Evolutionary conservation across 1,140 invertebrate genomes (phyloP).

Genomic region (Procambarus clarkii): DNA sequence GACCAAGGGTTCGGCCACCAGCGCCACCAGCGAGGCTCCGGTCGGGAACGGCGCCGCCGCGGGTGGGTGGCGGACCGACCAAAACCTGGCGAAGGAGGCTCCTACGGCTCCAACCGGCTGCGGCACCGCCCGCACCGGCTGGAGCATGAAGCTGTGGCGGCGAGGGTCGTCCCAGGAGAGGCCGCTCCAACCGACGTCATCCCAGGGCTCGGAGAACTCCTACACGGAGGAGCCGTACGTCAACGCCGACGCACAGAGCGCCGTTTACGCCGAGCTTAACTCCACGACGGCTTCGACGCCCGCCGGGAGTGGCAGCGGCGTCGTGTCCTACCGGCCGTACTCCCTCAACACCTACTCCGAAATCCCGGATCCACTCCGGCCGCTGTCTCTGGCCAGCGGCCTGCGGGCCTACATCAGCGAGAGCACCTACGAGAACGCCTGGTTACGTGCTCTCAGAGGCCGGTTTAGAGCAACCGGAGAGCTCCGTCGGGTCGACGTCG

Average conservation of each 20-base stretch:
- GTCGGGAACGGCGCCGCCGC: neutral
- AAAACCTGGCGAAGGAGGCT: neutral
- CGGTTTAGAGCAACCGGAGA: conserved; percentile 66
- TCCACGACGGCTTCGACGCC: conserved; percentile 60
- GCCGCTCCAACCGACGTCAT: conserved; percentile 63
- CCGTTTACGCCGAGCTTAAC: conserved; percentile 74
- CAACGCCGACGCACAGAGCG: conserved; percentile 72
- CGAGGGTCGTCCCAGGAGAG: conserved; percentile 66
- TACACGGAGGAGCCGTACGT: conserved; percentile 73
- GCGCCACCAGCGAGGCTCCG: conserved; percentile 5
- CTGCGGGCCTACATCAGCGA: conserved; percentile 70
- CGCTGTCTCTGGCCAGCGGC: conserved; percentile 31
- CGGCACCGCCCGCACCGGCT: conserved; percentile 52
- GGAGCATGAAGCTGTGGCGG: conserved; percentile 72
- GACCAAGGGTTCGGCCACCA: conserved; percentile 58
- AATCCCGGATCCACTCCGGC: conserved; percentile 72
- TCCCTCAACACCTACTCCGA: conserved; percentile 74
- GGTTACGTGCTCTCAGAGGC: conserved; percentile 73
- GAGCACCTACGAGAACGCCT: conserved; percentile 74
- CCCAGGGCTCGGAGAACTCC: conserved; percentile 71
- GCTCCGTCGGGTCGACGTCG: conserved; percentile 60
- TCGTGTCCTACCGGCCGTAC: conserved; percentile 56
- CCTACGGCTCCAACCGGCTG: conserved; percentile 15
- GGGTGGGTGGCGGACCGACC: neutral
- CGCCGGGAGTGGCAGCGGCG: conserved; percentile 47